phyloP scores from a whole-genome alignment of 2,113 vertebrate genomes.

The Damaliscus lunatus region DNA sequence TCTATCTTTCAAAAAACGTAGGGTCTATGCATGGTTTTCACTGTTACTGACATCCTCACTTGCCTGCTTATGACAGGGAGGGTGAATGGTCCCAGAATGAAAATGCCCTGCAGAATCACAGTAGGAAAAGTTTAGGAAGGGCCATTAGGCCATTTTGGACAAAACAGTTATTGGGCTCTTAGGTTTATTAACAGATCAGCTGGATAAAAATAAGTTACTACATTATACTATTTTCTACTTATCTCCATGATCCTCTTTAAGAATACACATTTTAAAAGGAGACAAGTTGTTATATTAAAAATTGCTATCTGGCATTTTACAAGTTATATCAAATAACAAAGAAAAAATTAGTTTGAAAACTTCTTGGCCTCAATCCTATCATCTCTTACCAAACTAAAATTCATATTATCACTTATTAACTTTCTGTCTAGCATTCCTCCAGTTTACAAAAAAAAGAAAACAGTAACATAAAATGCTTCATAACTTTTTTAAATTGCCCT shows the following conservation, averaged over 20 bases:
- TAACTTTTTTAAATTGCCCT: background rate
- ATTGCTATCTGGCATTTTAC: background rate
- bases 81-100: background rate
- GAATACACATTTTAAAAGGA: slow-evolving; percentile 65
- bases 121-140: background rate
- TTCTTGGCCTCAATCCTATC: background rate
- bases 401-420: background rate
- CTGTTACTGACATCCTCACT: background rate
- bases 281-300: background rate
- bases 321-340: background rate
- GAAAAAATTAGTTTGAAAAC: background rate
- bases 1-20: background rate
- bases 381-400: background rate
- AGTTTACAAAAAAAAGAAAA: background rate
- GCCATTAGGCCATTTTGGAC: background rate
- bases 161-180: background rate
- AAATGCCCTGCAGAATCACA: background rate
- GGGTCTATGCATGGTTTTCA: background rate
- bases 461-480: background rate
- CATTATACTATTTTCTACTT: slow-evolving; percentile 56
- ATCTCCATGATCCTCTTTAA: slow-evolving; percentile 80
- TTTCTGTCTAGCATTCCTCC: background rate
- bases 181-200: background rate
- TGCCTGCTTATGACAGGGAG: no score
- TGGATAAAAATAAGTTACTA: background rate